Evolutionary conservation across 2,888 invertebrate genomes (phyloP).

Genomic region (Amiota minor): DNA sequence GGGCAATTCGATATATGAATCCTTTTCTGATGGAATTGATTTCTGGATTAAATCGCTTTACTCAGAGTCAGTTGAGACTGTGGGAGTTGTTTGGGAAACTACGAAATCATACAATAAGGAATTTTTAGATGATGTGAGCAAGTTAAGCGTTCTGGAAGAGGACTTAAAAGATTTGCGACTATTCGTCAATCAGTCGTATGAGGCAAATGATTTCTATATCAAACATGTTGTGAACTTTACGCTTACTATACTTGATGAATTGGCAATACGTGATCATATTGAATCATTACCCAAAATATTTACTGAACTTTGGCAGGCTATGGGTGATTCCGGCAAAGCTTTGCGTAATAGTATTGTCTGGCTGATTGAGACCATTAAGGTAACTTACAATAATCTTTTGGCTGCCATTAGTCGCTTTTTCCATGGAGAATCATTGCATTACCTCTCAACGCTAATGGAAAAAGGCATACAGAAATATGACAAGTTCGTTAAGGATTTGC

Average conservation of each 20-base stretch:
- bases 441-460: slow-evolving; percentile 81
- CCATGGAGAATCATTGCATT: slow-evolving; percentile 84
- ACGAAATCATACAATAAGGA: slow-evolving; percentile 81
- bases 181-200: slow-evolving; percentile 84
- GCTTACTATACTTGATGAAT: slow-evolving; percentile 82
- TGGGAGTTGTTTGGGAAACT: slow-evolving; percentile 83
- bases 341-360: slow-evolving; percentile 83
- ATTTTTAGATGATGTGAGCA: slow-evolving; percentile 81
- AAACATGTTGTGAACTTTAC: slow-evolving; percentile 83
- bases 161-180: slow-evolving; percentile 77
- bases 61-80: slow-evolving; percentile 80
- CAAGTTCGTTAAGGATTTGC: slow-evolving; percentile 84
- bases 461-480: slow-evolving; percentile 84
- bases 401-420: slow-evolving; percentile 81
- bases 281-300: slow-evolving; percentile 86
- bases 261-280: slow-evolving; percentile 84
- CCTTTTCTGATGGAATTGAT: slow-evolving; percentile 76
- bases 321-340: slow-evolving; percentile 88
- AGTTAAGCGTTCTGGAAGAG: slow-evolving; percentile 80
- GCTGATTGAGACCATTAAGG: slow-evolving; percentile 80
- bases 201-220: slow-evolving; percentile 88
- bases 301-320: slow-evolving; percentile 87
- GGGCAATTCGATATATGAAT: slow-evolving; percentile 74
- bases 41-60: slow-evolving; percentile 81
- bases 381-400: slow-evolving; percentile 81